Base-by-base conservation (phyloP, 2,888 invertebrate genomes). In the Hydraecia micacea region DNA sequence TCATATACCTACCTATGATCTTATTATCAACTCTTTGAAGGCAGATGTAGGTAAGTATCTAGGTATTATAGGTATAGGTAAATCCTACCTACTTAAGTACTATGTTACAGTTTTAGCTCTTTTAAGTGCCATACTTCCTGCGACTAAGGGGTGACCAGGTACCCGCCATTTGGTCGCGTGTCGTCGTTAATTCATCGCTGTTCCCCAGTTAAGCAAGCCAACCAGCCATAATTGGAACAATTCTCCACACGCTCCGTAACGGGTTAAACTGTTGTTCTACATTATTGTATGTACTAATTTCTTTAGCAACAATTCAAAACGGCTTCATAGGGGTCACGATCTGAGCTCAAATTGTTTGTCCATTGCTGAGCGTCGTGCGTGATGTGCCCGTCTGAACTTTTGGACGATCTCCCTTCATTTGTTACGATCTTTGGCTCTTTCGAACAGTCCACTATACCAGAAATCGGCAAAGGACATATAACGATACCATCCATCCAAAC, bases 191-290 rank as follows among this genome's bases (percentile, higher is more conserved):
- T 86, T 84, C 66, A 77, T 18, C 32, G 63, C 67, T 28, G 78
- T 70, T 80, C 66, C 49, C 62, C 75, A 52, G 75, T 78, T 79
- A 73, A 60, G 39, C 80, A 58, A 65, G 46, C 39, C 49, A 18
- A 73, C 60, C 63, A 70, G 42, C n/a, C 36, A 13, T 85, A 83
- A 87, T 87, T 81, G 75, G 73, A n/a, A 62, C 71, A 85, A 85
- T 77, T 81, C 81, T 63, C 68, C 69, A 69, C 62, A 36, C 67
- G 58, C 69, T 70, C 18, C 1, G 42, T 70, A 42, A 62, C 39
- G 63, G 42, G 49, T 77, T 69, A n/a, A 69, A 77, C 42, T 83
- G 39, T 42, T 60, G 52, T 42, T 81, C 67, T 62, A 68, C 46
- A 36, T 36, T 36, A 36, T 68, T 75, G 46, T 39, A 39, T 75